Base-by-base conservation (phyloP, 2,113 vertebrate genomes). In the Dolichotis patagonum region DNA sequence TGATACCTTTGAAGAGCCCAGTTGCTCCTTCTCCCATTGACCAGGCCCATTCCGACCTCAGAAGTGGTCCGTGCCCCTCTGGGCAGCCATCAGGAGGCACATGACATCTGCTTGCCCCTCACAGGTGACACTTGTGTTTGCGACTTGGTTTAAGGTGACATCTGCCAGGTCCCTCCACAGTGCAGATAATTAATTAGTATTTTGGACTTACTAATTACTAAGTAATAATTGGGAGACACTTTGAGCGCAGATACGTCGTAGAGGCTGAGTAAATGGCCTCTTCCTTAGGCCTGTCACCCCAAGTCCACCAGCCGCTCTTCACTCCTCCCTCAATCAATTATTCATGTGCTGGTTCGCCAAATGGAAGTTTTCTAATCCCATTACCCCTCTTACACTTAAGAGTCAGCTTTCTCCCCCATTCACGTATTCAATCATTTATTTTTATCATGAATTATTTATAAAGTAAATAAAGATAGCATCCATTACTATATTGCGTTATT, bases 181-280 rank as follows among this genome's bases (percentile, higher is more conserved):
- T 60, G n/a, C 65, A 30, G 91, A 30, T 28, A 78, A 86, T 91
- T 77, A 58, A 94, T 89, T 78, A 67, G 78, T 32, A 73, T 65
- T 91, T 67, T 65, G 80, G 86, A 73, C 81, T 89, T 87, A 81
- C 78, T 75, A 83, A 77, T 49, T 38, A 73, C 62, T 46, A 86
- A 78, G 54, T 62, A 89, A 80, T 84, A 41, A 92, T 41, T 14
- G 65, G 84, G 26, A 35, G 49, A 46, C 10, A 28, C 84, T 58
- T 16, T 2, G 22, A 11, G 58, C 38, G 63, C 80, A 71, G 73
- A 22, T 2, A 19, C 0, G 1, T 9, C 0, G n/a, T n/a, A n/a
- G 54, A 52, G 75, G 43, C 73, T 13, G 8, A 12, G 84, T 9
- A 49, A 46, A 60, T 7, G 13, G 8, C 85, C 91, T 3, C 10